Base-by-base conservation (phyloP, 1,140 invertebrate species). In the Brachionus koreanus region DNA sequence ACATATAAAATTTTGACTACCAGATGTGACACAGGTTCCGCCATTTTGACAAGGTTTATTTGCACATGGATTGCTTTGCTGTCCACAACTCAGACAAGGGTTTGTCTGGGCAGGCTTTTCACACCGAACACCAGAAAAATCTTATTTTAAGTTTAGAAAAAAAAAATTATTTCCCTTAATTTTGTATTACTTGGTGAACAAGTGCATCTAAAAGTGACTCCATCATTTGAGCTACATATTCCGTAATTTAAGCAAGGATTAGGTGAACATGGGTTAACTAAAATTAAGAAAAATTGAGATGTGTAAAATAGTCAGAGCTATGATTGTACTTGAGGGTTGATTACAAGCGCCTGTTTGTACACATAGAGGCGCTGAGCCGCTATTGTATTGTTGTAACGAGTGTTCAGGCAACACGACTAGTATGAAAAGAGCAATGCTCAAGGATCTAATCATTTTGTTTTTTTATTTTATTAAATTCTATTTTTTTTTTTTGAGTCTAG, bases 11-110 rank as follows among this genome's bases (percentile, higher is more conserved):
- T 19, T 19, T 25, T 42, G 69, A 46, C 23, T 46, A 25, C 19
- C 42, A 46, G 92, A 86, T 0, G 94, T 95, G 84, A 96, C 94
- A 87, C 97, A 98, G 0, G 95, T 98, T 33, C 95, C 96, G 0
- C 95, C 96, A 86, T 98, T 96, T 88, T 96, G 95, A 88, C 97
- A 99, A 0, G 95, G 86, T 1, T 25, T 42, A 23, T 13, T 43
- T 5, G 5, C 19, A 35, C 43, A 49, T 49, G 42, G 37, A 42
- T 72, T 72, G 13, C 19, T 37, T 39, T 9, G 7, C 4, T 23
- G 33, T 23, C 33, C 67, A 89, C 95, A 97, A 9, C 39, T 72
- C 19, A 42, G 69, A 42, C 37, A 42, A 46, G 35, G 69, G 16
- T 74, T 42, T 10, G 19, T 42, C 23, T 46, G 72, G 5, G 23